Base-by-base conservation (phyloP, 2,113 vertebrate genomes). In the Symphodus melops region DNA sequence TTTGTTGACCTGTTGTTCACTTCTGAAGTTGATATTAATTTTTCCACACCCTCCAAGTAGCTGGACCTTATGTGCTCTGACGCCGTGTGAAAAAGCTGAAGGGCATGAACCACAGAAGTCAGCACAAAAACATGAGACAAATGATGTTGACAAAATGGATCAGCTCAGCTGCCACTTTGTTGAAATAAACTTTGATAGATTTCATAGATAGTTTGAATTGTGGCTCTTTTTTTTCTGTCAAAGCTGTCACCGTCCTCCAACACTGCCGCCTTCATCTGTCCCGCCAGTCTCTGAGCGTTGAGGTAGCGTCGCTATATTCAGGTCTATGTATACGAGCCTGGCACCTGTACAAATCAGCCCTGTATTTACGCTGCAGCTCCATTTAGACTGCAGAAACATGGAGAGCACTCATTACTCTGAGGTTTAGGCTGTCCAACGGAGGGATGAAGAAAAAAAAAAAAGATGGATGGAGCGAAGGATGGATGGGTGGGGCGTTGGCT, bases 351-450 rank as follows among this genome's bases (percentile, higher is more conserved):
- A 83, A 16, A 81, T 75, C 84, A 86, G 86, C 65, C 82, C 78
- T 89, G 84, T 87, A 80, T 86, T 92, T 89, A 87, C 79, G 21
- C 84, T 74, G 85, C 78, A 86, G 81, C 91, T 85, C 81, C 79
- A 81, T 91, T 92, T 91, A 88, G 90, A 85, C 83, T 73, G 55
- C 79, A 78, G 84, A 64, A 86, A 82, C 83, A 86, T 44, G 68
- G 66, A 91, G 89, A 87, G 83, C 93, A 78, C 86, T 94, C 90
- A 94, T 94, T 94, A 94, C 89, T 79, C 78, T 90, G 91, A 92
- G 91, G 92, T 93, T 90, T 87, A 73, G 89, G 79, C 80, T 82
- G 80, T 87, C 75, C 75, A 16, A 83, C 72, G 3, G 46, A 77
- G 46, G 61, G 72, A 84, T 63, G 84, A 48, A 84, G 5, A 33